Evolutionary conservation across 1,140 invertebrate species (phyloP).

Genomic region (Dufourea novaeangliae): DNA sequence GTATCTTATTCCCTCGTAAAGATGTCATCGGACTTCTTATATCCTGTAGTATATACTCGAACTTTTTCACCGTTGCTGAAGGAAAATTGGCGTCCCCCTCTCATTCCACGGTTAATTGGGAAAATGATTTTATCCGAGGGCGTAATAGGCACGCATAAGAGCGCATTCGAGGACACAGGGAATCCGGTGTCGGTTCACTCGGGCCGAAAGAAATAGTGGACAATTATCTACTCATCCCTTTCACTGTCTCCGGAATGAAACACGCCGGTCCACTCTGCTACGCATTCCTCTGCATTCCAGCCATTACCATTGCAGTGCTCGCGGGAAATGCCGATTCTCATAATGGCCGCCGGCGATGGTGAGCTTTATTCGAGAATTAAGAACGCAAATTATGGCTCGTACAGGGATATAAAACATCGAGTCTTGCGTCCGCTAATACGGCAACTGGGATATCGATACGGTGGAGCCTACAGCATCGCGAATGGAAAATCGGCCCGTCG

Average conservation of each 20-base stretch:
- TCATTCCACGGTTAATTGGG: slow-evolving; percentile 19
- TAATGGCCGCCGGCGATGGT: slow-evolving; percentile 23
- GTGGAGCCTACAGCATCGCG: background rate
- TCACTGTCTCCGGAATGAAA: slow-evolving; percentile 32
- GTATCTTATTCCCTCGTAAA: background rate
- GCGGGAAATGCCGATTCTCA: slow-evolving; percentile 37
- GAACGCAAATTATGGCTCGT: slow-evolving; percentile 33
- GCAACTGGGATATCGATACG: background rate
- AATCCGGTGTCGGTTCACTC: slow-evolving; percentile 14
- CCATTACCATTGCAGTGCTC: slow-evolving; percentile 37
- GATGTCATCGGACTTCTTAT: background rate
- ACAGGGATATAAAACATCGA: slow-evolving; percentile 4
- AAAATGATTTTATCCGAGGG: slow-evolving; percentile 28
- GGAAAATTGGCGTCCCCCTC: background rate
- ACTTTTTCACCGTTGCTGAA: background rate
- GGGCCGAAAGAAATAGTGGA: slow-evolving; percentile 17
- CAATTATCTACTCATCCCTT: slow-evolving; percentile 49
- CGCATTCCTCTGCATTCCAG: slow-evolving; percentile 47
- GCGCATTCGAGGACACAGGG: slow-evolving; percentile 1
- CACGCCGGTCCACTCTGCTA: slow-evolving; percentile 28
- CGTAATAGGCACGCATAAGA: background rate
- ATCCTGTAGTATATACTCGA: background rate
- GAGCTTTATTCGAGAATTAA: slow-evolving; percentile 44
- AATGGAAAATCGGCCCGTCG: background rate
- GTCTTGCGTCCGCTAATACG: too few species aligned